Evolutionary conservation across 2,888 invertebrate species (phyloP).

Genomic region (Bruchidius siliquastri): DNA sequence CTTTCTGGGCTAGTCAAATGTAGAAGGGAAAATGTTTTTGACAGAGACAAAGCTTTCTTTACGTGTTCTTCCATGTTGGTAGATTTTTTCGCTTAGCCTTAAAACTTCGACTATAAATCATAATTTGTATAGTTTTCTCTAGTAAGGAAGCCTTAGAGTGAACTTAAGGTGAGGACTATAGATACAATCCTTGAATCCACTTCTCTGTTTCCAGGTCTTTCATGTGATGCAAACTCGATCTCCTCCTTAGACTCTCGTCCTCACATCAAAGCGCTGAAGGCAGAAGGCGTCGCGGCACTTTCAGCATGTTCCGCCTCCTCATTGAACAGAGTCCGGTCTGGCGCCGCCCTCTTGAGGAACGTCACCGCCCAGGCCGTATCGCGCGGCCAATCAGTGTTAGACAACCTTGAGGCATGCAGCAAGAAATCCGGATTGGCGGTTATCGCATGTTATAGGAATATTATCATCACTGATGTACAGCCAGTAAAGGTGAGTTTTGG

Average conservation of each 20-base stretch:
- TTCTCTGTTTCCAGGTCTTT: slow-evolving; percentile 20
- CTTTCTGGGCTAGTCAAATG: no score
- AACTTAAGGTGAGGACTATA: no score
- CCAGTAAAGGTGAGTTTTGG: not conserved
- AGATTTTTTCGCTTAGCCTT: no score
- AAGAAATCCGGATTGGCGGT: slow-evolving; percentile 29
- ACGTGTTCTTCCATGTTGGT: no score
- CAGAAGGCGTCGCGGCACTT: slow-evolving; percentile 15
- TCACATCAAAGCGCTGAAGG: slow-evolving; percentile 21
- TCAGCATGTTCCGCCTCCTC: slow-evolving; percentile 21
- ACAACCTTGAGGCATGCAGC: slow-evolving; percentile 32
- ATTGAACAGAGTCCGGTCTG: slow-evolving; percentile 10
- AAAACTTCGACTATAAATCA: no score
- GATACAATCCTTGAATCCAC: no score
- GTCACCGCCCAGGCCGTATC: slow-evolving; percentile 24
- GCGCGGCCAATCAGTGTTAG: slow-evolving; percentile 32
- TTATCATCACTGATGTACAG: slow-evolving; percentile 31
- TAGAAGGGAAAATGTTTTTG: no score
- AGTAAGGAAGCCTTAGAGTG: no score
- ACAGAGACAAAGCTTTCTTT: no score
- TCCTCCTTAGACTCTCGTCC: slow-evolving; percentile 23
- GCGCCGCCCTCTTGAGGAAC: not conserved
- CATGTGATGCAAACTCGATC: slow-evolving; percentile 21
- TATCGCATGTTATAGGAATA: slow-evolving; percentile 36
- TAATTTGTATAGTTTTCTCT: no score